These are phyloP conservation scores for Meganola albula DNA, from an alignment of 2,888 invertebrate species.

Conservation along the genomic window DNA sequence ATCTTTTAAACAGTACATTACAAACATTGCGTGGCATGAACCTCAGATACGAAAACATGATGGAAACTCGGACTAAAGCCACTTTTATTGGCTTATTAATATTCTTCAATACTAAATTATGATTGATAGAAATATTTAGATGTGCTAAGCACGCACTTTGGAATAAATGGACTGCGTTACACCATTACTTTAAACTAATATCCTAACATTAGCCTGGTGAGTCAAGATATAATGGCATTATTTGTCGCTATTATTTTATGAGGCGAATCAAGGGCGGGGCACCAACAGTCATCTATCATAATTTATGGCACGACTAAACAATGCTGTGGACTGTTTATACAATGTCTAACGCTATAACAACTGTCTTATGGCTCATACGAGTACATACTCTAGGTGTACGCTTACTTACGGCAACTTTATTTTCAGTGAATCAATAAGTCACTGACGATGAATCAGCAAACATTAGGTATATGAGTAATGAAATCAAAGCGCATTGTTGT, in stretches of 20 bases:
- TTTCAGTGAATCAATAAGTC: slow-evolving; percentile 33
- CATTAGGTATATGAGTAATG: slow-evolving; percentile 14
- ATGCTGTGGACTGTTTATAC: slow-evolving; percentile 30
- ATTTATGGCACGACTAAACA: slow-evolving; percentile 48
- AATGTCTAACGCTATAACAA: slow-evolving; percentile 31
- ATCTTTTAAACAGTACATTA: too few species aligned
- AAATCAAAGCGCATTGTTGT: background rate
- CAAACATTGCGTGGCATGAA: too few species aligned
- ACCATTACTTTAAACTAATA: slow-evolving; percentile 27
- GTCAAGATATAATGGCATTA: slow-evolving; percentile 40
- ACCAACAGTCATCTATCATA: slow-evolving; percentile 42
- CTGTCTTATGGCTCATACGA: slow-evolving; percentile 36
- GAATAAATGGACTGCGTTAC: slow-evolving; percentile 24
- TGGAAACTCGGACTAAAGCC: too few species aligned
- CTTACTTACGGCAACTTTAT: slow-evolving; percentile 30
- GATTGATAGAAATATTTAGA: slow-evolving; percentile 21
- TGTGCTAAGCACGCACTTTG: slow-evolving; percentile 12
- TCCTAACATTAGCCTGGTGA: slow-evolving; percentile 27
- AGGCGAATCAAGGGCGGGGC: slow-evolving; percentile 44
- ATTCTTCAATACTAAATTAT: too few species aligned
- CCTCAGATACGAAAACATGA: too few species aligned
- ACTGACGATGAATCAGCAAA: slow-evolving; percentile 31
- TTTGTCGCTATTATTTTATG: slow-evolving; percentile 54
- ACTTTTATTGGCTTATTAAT: too few species aligned
- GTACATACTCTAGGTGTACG: slow-evolving; percentile 21